These are phyloP conservation scores for Aphodius sticticus DNA, from an alignment of 2,888 invertebrate species.

Conservation along the genomic window DNA sequence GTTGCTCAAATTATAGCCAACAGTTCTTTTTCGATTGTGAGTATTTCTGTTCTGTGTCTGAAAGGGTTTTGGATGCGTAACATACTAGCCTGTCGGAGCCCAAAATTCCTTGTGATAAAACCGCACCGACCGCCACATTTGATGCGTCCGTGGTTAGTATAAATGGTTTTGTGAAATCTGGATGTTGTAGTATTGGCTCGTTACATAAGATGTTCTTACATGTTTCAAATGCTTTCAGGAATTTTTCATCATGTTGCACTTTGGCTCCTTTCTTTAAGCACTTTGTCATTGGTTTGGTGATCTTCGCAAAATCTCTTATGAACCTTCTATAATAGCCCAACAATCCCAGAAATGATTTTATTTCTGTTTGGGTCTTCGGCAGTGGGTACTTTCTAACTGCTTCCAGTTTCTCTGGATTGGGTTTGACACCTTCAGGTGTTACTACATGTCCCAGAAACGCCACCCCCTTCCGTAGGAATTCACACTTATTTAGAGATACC, in stretches of 20 bases:
- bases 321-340: constrained; percentile 20
- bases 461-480: constrained; percentile 29
- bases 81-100: constrained; percentile 22
- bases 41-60: constrained; percentile 15
- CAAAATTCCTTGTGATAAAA: constrained; percentile 31
- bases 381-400: constrained; percentile 30
- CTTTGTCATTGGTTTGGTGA: constrained; percentile 24
- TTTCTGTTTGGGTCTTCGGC: constrained; percentile 32
- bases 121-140: constrained; percentile 27
- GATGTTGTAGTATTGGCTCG: constrained; percentile 24
- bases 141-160: constrained; percentile 31
- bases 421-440: constrained; percentile 35
- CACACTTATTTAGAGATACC: constrained; percentile 39
- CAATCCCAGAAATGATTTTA: constrained; percentile 30
- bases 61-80: constrained; percentile 27
- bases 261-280: constrained; percentile 43
- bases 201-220: constrained; percentile 26
- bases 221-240: constrained; percentile 26
- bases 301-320: constrained; percentile 24
- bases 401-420: constrained; percentile 32
- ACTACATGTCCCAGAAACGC: constrained; percentile 34
- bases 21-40: constrained; percentile 24
- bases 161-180: constrained; percentile 32
- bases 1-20: constrained; percentile 46
- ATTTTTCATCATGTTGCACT: constrained; percentile 27